phyloP scores from a whole-genome alignment of 2,888 invertebrate genomes.

The Aelia acuminata region DNA sequence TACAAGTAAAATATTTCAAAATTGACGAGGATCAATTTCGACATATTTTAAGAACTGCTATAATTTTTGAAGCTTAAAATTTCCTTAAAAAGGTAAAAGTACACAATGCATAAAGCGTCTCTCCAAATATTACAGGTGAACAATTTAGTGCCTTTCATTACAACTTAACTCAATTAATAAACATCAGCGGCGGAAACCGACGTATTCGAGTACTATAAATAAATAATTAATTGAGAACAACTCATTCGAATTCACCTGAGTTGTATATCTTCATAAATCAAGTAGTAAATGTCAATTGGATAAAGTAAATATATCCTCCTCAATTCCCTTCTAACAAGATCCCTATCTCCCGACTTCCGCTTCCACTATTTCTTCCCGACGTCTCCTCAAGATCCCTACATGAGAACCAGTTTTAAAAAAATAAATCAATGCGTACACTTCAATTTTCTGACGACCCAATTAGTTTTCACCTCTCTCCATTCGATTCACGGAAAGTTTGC shows the following conservation, averaged over 20 bases:
- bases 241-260: not conserved
- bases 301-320: slow-evolving; percentile 29
- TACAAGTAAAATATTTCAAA: too few relatives aligned
- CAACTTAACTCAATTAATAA: not conserved
- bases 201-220: not conserved
- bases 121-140: too few relatives aligned
- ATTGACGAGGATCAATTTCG: too few relatives aligned
- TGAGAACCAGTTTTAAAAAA: slow-evolving; percentile 26
- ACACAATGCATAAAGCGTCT: too few relatives aligned
- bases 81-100: not conserved
- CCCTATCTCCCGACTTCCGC: not conserved
- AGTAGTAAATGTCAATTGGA: slow-evolving; percentile 18
- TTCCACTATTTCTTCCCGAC: slow-evolving; percentile 45
- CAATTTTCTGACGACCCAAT: slow-evolving; percentile 22
- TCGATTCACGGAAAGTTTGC: not conserved
- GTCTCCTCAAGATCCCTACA: not conserved
- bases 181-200: not conserved
- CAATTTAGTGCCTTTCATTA: not conserved
- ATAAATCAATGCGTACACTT: slow-evolving; percentile 23
- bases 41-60: too few relatives aligned
- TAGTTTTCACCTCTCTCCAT: not conserved
- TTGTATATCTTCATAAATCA: slow-evolving; percentile 11
- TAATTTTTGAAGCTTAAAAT: not conserved
- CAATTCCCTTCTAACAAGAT: slow-evolving; percentile 25
- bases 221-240: slow-evolving; percentile 19